A percentile compares a stretch with the other conserved stretches of the same genome.
phyloP scores from a whole-genome alignment of 2,797 vertebrate species.

The Knipowitschia caucasica region DNA sequence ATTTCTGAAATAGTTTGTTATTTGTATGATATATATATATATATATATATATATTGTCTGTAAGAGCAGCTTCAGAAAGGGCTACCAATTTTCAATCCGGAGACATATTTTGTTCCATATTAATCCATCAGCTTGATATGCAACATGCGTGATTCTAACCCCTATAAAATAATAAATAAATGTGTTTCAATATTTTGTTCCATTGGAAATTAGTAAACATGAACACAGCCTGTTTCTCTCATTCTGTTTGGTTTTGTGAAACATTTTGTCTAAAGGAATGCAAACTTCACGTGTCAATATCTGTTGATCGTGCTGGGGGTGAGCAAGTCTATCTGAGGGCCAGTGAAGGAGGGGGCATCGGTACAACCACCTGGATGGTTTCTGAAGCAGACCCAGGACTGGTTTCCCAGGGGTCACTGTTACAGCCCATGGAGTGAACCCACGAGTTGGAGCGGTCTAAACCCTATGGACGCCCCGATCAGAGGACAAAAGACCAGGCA shows the following conservation, averaged over 20 bases:
- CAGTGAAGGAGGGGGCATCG: slow-evolving; percentile 59
- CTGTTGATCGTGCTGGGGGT: slow-evolving; percentile 47
- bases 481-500: slow-evolving; percentile 74
- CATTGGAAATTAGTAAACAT: neutral
- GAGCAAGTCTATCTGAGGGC: slow-evolving; percentile 47
- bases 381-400: slow-evolving; percentile 96
- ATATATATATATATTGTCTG: too few species aligned
- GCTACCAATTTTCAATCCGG: too few species aligned
- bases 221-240: neutral
- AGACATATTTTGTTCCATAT: too few species aligned
- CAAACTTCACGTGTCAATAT: slow-evolving; percentile 66
- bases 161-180: too few species aligned
- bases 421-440: slow-evolving; percentile 99
- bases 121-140: too few species aligned
- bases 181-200: too few species aligned
- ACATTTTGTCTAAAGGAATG: slow-evolving; percentile 25
- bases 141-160: too few species aligned
- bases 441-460: slow-evolving; percentile 99
- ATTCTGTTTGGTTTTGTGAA: neutral
- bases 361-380: slow-evolving; percentile 94
- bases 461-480: slow-evolving; percentile 83
- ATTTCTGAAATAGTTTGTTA: too few species aligned
- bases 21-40: too few species aligned
- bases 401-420: slow-evolving; percentile 97
- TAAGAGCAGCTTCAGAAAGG: too few species aligned